Evolutionary conservation across 2,797 vertebrate genomes (phyloP), one percentile per base, ranked within the genome.

Genomic region (Typhlichthys eigenmanni): DNA sequence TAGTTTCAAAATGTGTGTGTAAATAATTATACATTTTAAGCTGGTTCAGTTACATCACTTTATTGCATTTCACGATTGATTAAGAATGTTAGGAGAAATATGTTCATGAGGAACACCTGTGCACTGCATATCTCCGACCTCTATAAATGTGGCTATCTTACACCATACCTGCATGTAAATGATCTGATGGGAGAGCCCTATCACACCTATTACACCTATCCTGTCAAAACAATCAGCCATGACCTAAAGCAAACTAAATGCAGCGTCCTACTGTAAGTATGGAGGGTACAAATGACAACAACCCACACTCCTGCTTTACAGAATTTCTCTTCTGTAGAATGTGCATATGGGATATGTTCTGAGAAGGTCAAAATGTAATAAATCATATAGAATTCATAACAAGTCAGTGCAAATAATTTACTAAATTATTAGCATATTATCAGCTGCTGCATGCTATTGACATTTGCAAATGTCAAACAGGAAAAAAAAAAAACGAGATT

Each of bases 391-490:
- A 72, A 68, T 47, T 57, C 50, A 60, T 29, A 29, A 29, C 52
- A 74, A 58, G 46, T 12, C n/a, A 47, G 50, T 56, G 69, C 53
- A 67, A 84, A 80, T 85, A 72, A 84, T 69, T 64, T 71, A 58
- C 76, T 73, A 60, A 75, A 85, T 87, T 72, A 76, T 75, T 72
- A 77, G 24, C 71, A 71, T 66, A 64, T 78, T 81, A 29, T 71
- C 51, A 60, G 56, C 61, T 58, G 47, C 50, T 48, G 69, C 60
- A 76, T 66, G 85, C 61, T 62, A 65, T 72, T 88, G 83, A 82
- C 83, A 80, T 88, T 88, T 87, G 73, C 76, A 86, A 89, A 88
- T 87, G 83, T 84, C 86, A 86, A 68, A 82, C 76, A 69, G 69
- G 80, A 81, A 76, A 71, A 81, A 68, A 46, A 4, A 4, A 62